Evolutionary conservation across 2,797 vertebrate genomes (phyloP), one percentile per base, ranked within the genome.

Genomic region (Glossophaga mutica): DNA sequence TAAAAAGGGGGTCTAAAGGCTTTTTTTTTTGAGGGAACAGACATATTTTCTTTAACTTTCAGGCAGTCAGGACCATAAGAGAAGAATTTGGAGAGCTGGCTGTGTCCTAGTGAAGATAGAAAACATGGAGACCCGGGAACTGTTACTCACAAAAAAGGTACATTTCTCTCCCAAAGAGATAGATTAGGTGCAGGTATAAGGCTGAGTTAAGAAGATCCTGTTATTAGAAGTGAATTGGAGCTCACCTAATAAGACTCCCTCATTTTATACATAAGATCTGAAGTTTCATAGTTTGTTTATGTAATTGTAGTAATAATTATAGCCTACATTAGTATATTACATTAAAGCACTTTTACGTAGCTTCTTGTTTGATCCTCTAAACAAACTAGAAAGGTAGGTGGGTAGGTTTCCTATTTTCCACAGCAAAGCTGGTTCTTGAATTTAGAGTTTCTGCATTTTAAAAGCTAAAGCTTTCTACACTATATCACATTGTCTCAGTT

Each of bases 11-110:
- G 32, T 32, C 87, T 95, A 32, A 78, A 95, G 4, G 81, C 26
- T 85, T 9, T 85, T 85, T 9, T 85, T 16, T n/a, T 91, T 62
- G 26, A 62, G 48, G 46, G 59, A 84, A 59, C 55, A 87, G 59
- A 91, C 15, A 21, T 70, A 83, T 93, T 83, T 95, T 94, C 29
- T 94, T 88, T 97, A 84, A 85, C 67, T 91, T 94, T 91, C n/a
- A 94, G 93, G 48, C 42, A 85, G 2, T 76, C 18, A 84, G 78
- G 70, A 39, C 46, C 67, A 4, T 88, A 39, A 76, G 77, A 79
- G 48, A 68, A 87, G 77, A 82, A 94, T 87, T 77, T 73, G 55
- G 46, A 90, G 76, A 65, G 12, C 77, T 81, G 73, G n/a, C 46
- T 94, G n/a, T 87, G 55, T 91, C 87, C 55, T 74, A 67, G 55